phyloP scores from a whole-genome alignment of 92 coral and sea anemone genomes.

The Muricea muricata region DNA sequence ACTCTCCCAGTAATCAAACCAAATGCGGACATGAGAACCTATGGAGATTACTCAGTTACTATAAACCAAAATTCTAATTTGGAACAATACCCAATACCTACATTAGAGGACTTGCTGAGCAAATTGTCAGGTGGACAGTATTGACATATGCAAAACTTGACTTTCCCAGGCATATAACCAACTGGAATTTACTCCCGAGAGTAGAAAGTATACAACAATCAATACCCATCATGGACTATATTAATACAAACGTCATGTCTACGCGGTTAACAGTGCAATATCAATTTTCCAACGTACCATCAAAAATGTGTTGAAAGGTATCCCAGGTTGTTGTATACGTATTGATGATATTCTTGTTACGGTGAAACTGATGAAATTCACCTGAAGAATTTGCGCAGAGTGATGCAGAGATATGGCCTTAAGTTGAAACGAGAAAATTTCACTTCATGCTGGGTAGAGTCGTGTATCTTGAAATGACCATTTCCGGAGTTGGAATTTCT shows the following conservation, averaged over 20 bases:
- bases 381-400: conserved; percentile 39
- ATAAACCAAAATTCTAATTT: conserved; percentile 50
- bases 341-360: conserved; percentile 25
- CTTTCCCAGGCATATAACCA: conserved; percentile 73
- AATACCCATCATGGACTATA: conserved; percentile 56
- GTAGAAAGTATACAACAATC: conserved; percentile 54
- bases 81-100: conserved; percentile 63
- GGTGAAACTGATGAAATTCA: conserved; percentile 53
- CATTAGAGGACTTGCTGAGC: conserved; percentile 51
- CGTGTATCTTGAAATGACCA: too few relatives aligned
- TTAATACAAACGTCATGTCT: conserved; percentile 42
- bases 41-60: conserved; percentile 55
- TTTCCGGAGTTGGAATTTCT: not conserved
- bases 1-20: conserved; percentile 61
- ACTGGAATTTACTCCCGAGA: conserved; percentile 54
- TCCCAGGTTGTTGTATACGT: not conserved
- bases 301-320: not conserved
- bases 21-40: conserved; percentile 47
- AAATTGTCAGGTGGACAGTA: too few relatives aligned
- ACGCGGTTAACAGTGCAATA: conserved; percentile 37
- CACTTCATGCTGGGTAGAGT: conserved; percentile 51
- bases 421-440: conserved; percentile 48
- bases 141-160: conserved; percentile 60
- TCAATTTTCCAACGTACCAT: conserved; percentile 19
- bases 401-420: conserved; percentile 48